Conservation (phyloP, 2,888 invertebrate genomes). For the Cantharis nigra region DNA sequence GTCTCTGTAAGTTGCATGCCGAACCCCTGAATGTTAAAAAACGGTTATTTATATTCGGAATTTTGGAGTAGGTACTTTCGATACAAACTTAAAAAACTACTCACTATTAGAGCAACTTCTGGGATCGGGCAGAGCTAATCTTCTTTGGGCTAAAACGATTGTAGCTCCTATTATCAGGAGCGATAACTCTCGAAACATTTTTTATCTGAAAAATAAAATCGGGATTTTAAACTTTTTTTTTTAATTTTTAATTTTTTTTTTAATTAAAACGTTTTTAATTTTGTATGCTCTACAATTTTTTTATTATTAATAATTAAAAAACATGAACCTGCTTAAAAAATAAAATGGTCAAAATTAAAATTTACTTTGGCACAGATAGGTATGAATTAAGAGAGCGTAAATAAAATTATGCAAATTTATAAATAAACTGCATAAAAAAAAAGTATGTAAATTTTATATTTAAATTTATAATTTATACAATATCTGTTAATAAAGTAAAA, state of each 20-base stretch:
- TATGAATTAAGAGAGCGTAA: not conserved
- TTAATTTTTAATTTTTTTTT: too few relatives aligned
- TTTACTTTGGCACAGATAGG: not conserved
- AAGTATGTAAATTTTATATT: not conserved
- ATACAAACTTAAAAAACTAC: constrained; percentile 42
- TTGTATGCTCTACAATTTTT: not conserved
- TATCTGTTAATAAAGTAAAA: not conserved
- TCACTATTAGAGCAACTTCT: constrained; percentile 87
- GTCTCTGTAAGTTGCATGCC: constrained; percentile 86
- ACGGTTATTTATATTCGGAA: not conserved
- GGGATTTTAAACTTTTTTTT: not conserved
- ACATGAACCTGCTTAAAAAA: not conserved
- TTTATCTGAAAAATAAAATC: constrained; percentile 36
- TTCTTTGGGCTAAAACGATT: constrained; percentile 76
- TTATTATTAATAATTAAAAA: not conserved
- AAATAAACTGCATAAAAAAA: not conserved
- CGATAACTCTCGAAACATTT: constrained; percentile 57
- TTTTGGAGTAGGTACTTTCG: not conserved
- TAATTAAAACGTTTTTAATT: not conserved
- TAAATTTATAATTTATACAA: not conserved
- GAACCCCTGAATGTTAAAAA: constrained; percentile 66
- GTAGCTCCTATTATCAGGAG: constrained; percentile 70
- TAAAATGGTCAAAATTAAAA: not conserved
- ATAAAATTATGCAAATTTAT: not conserved
- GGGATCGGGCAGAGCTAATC: constrained; percentile 85